A percentile compares a stretch with the other conserved stretches of the same genome.
phyloP scores from a whole-genome alignment of 1,140 invertebrate genomes.

The Hycleus cichorii region DNA sequence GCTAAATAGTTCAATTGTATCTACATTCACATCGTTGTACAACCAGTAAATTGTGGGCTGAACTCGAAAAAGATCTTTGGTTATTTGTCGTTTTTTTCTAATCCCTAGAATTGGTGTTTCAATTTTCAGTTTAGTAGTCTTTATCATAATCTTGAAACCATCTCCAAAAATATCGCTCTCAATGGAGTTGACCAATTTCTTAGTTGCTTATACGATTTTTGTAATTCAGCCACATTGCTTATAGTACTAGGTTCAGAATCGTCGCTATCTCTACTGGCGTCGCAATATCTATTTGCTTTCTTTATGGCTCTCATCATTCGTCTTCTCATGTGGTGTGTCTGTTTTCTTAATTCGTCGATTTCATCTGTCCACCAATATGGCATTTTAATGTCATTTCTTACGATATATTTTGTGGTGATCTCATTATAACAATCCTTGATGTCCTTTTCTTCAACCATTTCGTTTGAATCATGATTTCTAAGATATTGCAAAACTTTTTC shows the following conservation, averaged over 20 bases:
- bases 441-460: not conserved
- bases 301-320: not conserved
- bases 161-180: not conserved
- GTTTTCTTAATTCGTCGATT: not conserved
- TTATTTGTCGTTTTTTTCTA: not conserved
- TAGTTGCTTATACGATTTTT: not conserved
- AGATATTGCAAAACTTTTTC: not conserved
- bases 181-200: not conserved
- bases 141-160: not conserved
- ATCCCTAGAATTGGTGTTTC: not conserved
- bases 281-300: not conserved
- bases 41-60: not conserved
- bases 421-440: not conserved
- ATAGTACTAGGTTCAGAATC: not conserved
- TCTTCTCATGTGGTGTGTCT: not conserved
- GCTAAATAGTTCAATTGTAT: slow-evolving; percentile 9
- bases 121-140: not conserved
- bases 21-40: not conserved
- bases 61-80: not conserved
- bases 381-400: not conserved
- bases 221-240: not conserved
- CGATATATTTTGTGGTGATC: not conserved
- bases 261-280: not conserved
- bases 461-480: not conserved
- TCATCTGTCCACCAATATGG: not conserved